Percentiles rank a stretch among this genome's conserved stretches.
Conservation (phyloP, 1,140 invertebrate genomes). For the Maniola jurtina region DNA sequence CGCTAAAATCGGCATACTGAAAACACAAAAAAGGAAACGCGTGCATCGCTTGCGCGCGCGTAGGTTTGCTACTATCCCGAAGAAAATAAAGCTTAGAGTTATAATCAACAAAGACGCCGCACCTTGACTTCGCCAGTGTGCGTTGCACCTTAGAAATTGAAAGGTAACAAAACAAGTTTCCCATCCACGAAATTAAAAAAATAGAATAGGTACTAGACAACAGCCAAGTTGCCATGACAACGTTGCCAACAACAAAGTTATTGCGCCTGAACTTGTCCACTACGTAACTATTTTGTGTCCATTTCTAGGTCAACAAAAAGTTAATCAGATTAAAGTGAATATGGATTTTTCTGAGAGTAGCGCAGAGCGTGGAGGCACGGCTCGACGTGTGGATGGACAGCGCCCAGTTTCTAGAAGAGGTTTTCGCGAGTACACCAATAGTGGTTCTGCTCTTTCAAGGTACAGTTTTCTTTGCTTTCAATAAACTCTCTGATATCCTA, state of each 20-base stretch:
- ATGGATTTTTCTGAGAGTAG: constrained; percentile 69
- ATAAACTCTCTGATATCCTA: too few species aligned
- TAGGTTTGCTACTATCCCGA: too few species aligned
- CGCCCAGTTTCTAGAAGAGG: constrained; percentile 65
- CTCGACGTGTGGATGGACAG: constrained; percentile 41
- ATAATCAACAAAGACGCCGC: too few species aligned
- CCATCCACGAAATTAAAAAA: neutral
- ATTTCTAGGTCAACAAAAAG: constrained; percentile 43
- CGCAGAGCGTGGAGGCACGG: constrained; percentile 42
- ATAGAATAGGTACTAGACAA: neutral
- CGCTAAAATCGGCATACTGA: too few species aligned
- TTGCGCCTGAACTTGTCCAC: constrained; percentile 47
- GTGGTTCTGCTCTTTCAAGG: constrained; percentile 32
- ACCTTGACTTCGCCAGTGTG: too few species aligned
- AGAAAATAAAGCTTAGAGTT: too few species aligned
- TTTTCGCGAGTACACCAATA: constrained; percentile 49
- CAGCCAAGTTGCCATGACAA: constrained; percentile 49
- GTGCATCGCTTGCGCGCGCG: too few species aligned
- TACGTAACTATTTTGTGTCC: constrained; percentile 35
- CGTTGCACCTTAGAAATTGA: too few species aligned
- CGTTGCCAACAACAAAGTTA: constrained; percentile 54
- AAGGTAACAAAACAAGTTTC: too few species aligned
- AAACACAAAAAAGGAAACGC: too few species aligned
- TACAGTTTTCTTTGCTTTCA: neutral
- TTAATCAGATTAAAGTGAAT: constrained; percentile 37